Conservation (phyloP, 1,140 invertebrate species). For the Neodiprion virginianus region DNA sequence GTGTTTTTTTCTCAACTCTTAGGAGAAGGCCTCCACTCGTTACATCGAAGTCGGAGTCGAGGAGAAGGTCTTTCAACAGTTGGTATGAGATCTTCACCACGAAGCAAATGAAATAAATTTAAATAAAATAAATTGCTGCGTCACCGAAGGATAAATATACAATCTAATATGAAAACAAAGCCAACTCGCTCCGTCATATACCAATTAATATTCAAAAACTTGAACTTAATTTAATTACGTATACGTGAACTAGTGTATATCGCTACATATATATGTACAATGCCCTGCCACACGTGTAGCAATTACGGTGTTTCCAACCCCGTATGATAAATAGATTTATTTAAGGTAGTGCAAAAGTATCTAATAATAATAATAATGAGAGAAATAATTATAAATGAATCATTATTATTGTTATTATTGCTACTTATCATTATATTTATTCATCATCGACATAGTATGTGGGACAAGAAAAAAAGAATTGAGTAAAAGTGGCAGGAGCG, state of each 20-base stretch:
- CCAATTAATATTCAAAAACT: neutral
- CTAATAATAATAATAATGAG: too few relatives aligned
- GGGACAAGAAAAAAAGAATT: too few relatives aligned
- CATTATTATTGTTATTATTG: too few relatives aligned
- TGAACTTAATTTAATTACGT: neutral
- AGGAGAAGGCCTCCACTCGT: constrained; percentile 57
- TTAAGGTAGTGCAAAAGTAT: too few relatives aligned
- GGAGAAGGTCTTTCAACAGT: constrained; percentile 51
- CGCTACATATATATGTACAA: neutral
- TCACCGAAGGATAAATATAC: neutral
- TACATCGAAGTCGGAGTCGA: constrained; percentile 58
- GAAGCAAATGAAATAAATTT: constrained; percentile 45
- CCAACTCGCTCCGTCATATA: constrained; percentile 4
- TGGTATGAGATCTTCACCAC: constrained; percentile 49
- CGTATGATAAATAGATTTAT: too few relatives aligned
- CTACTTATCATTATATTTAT: too few relatives aligned
- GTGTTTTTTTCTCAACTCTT: constrained; percentile 12
- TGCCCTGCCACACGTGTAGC: too few relatives aligned
- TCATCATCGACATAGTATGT: too few relatives aligned
- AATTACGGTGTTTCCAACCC: too few relatives aligned
- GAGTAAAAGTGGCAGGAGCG: too few relatives aligned
- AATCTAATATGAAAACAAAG: neutral
- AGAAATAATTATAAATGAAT: too few relatives aligned
- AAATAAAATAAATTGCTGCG: neutral
- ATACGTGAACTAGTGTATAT: neutral